These are phyloP conservation scores for Turnix velox DNA, from an alignment of 2,113 vertebrate genomes.

Conservation along the genomic window DNA sequence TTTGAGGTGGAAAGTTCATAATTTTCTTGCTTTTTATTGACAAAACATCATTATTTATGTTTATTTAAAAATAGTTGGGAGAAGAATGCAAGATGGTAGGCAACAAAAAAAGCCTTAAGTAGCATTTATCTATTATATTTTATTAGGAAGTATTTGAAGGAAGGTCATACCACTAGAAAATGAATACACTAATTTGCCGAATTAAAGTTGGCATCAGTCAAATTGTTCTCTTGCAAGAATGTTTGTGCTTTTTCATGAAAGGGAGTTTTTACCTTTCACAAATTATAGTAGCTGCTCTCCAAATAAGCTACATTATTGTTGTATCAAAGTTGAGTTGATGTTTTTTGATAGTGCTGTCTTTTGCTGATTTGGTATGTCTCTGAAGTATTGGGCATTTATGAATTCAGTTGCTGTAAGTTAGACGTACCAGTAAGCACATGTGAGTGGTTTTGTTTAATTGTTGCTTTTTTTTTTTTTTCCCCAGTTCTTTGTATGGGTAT, in stretches of 20 bases:
- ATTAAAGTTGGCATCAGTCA: neutral
- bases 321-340: neutral
- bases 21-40: constrained; percentile 48
- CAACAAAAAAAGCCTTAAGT: neutral
- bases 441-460: neutral
- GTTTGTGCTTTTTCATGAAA: constrained; percentile 8
- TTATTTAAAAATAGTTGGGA: neutral
- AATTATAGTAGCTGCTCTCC: neutral
- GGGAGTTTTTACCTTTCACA: neutral
- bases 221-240: neutral
- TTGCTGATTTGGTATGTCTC: neutral
- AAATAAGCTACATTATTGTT: neutral
- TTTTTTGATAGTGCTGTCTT: neutral
- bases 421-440: neutral
- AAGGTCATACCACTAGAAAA: neutral
- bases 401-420: neutral
- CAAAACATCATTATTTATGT: constrained; percentile 23
- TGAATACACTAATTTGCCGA: neutral
- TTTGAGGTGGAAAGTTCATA: constrained; percentile 54
- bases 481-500: neutral
- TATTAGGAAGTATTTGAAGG: neutral
- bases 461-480: neutral
- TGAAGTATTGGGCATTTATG: neutral
- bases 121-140: neutral
- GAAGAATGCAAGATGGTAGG: neutral